These are phyloP conservation scores for Anodontia alba DNA, from an alignment of 2,888 invertebrate species.

Conservation along the genomic window DNA sequence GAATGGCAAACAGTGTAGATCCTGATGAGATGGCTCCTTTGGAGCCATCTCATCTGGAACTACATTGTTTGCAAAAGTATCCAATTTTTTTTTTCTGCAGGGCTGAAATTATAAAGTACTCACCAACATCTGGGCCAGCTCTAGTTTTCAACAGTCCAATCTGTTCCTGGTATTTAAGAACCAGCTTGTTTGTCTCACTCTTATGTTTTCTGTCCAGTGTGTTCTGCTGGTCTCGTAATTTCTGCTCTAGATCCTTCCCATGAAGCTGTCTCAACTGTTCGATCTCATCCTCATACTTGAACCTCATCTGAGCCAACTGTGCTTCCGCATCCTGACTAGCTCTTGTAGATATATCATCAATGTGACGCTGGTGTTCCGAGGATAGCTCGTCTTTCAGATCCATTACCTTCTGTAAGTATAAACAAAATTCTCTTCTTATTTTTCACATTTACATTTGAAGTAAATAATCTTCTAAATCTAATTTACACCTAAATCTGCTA, in stretches of 20 bases:
- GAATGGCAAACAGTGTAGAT: too few species aligned
- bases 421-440: background rate
- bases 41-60: too few species aligned
- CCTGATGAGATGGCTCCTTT: too few species aligned
- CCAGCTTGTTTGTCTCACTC: constrained; percentile 70
- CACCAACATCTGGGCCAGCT: constrained; percentile 45
- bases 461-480: background rate
- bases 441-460: background rate
- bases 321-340: constrained; percentile 66
- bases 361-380: constrained; percentile 70
- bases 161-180: constrained; percentile 72
- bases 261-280: constrained; percentile 67
- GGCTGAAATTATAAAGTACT: too few species aligned
- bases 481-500: too few species aligned
- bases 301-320: constrained; percentile 70
- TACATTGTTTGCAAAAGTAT: too few species aligned
- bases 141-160: constrained; percentile 63
- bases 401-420: constrained; percentile 67
- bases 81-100: too few species aligned
- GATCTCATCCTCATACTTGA: constrained; percentile 72
- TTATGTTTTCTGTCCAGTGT: constrained; percentile 72
- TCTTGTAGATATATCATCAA: constrained; percentile 65
- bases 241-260: constrained; percentile 67
- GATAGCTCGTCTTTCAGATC: constrained; percentile 70
- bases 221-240: constrained; percentile 63